phyloP scores from a whole-genome alignment of 2,113 vertebrate species.

The Odobenus rosmarus region DNA sequence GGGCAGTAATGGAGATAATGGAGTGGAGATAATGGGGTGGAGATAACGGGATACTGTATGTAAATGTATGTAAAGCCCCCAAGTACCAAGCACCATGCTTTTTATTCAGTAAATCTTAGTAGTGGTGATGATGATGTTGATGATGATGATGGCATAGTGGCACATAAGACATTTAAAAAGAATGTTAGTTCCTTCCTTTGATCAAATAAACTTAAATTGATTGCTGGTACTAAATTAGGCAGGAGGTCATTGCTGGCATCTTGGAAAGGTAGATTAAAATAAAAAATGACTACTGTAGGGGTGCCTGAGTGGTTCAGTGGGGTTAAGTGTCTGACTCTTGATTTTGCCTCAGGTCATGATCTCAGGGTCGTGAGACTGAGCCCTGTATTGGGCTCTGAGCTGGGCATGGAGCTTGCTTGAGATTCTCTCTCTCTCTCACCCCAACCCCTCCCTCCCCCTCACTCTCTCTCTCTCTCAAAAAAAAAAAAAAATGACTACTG shows the following conservation, averaged over 20 bases:
- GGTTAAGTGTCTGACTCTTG: neutral
- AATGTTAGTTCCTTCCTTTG: neutral
- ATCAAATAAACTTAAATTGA: neutral
- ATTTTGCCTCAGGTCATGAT: neutral
- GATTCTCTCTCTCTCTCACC: neutral
- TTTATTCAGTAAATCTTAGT: neutral
- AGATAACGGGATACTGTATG: neutral
- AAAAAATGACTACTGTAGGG: neutral
- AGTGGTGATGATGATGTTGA: neutral
- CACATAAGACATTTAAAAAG: neutral
- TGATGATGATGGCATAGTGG: neutral
- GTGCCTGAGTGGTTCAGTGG: neutral
- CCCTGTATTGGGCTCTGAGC: neutral
- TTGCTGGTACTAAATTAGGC: neutral
- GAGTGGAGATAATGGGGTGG: too few species aligned
- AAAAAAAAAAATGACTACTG: neutral
- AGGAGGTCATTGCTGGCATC: neutral
- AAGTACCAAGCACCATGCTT: neutral
- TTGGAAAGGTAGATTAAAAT: neutral
- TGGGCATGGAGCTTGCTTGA: neutral
- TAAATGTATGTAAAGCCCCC: neutral
- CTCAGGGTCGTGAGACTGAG: neutral
- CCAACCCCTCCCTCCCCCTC: neutral
- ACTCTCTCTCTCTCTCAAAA: too few species aligned
- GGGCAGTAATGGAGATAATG: neutral